phyloP scores from a whole-genome alignment of 2,113 vertebrate species.

The Nicator chloris region DNA sequence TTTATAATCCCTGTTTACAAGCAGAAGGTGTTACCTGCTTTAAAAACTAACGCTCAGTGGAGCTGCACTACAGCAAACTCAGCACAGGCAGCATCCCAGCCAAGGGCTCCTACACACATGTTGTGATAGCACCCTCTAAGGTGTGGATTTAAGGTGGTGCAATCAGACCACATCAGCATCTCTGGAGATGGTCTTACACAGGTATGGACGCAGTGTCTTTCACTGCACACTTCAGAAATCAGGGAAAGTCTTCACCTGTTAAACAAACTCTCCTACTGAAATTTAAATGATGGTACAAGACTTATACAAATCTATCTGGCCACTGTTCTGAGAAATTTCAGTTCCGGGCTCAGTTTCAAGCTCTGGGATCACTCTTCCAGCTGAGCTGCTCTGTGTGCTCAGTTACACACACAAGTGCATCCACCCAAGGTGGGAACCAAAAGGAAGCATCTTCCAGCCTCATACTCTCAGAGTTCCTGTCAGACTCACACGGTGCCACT shows the following conservation, averaged over 20 bases:
- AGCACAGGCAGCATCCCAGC: not conserved
- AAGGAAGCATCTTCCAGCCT: not conserved
- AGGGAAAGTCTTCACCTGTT: not conserved
- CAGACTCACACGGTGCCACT: not conserved
- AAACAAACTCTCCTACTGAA: not conserved
- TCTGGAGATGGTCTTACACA: not conserved
- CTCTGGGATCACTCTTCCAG: not conserved
- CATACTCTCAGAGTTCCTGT: not conserved
- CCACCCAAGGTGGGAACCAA: not conserved
- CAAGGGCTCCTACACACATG: rapidly evolving
- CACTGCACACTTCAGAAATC: not conserved
- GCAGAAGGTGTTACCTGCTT: conserved; percentile 8
- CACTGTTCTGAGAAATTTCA: not conserved
- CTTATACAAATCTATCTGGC: not conserved
- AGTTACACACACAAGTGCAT: not conserved
- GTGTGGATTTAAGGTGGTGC: not conserved
- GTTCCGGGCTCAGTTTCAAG: not conserved
- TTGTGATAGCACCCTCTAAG: not conserved
- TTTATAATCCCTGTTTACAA: conserved; percentile 31
- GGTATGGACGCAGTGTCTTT: rapidly evolving
- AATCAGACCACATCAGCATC: not conserved
- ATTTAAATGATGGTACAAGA: rapidly evolving
- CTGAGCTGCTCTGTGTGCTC: rapidly evolving
- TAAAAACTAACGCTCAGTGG: not conserved
- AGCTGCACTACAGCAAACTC: not conserved